Evolutionary conservation across 2,797 vertebrate genomes (phyloP).

Genomic region (Neosilurus mollespiculum): DNA sequence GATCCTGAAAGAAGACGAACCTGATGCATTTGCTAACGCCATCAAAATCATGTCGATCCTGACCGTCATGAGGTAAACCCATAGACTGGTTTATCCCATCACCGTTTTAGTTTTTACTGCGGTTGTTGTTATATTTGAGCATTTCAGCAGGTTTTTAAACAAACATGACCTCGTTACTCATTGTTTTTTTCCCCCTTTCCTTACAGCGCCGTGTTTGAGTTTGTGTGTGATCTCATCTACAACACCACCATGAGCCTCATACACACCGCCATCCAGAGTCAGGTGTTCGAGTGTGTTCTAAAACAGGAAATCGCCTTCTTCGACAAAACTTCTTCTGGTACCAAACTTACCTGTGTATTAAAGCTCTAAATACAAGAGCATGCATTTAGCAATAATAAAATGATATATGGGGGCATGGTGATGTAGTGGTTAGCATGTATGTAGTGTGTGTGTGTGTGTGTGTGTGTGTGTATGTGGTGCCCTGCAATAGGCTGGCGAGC

Average conservation of each 20-base stretch:
- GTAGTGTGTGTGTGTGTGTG: no score
- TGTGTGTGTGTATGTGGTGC: no score
- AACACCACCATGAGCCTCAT: constrained; percentile 75
- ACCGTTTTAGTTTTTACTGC: neutral
- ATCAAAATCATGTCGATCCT: constrained; percentile 77
- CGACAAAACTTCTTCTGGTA: constrained; percentile 73
- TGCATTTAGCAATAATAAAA: neutral
- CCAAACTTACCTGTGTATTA: neutral
- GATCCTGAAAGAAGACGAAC: constrained; percentile 75
- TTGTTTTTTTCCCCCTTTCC: neutral
- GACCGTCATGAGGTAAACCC: constrained; percentile 79
- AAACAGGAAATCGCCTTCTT: constrained; percentile 85
- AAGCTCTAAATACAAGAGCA: neutral
- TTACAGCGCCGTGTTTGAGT: constrained; percentile 80
- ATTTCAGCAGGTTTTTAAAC: neutral
- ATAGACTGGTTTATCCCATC: neutral
- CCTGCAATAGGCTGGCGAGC: no score
- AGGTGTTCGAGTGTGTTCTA: constrained; percentile 79
- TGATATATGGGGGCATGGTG: no score
- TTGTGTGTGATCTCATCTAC: constrained; percentile 79
- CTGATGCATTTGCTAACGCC: constrained; percentile 72
- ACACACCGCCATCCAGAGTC: constrained; percentile 75
- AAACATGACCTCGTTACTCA: neutral
- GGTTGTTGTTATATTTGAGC: neutral
- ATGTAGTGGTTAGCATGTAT: no score